Evolutionary conservation across 1,140 invertebrate species (phyloP).

Genomic region (Drosophila leontia): DNA sequence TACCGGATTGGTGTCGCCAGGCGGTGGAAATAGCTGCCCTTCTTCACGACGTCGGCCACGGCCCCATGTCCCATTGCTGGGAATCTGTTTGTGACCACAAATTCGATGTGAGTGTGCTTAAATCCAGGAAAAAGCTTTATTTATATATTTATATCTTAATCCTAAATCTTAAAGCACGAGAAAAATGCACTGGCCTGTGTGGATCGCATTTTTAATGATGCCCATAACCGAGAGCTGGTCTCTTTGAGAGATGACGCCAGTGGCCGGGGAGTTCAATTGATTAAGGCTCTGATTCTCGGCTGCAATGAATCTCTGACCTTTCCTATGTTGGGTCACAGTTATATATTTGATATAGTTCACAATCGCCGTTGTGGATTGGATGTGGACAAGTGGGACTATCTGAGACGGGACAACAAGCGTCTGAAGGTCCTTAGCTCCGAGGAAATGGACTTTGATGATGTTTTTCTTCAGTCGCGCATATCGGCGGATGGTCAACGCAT

Average conservation of each 20-base stretch:
- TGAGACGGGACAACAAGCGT: conserved; percentile 86
- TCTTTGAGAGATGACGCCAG: conserved; percentile 57
- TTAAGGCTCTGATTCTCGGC: conserved; percentile 74
- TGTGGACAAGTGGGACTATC: conserved; percentile 91
- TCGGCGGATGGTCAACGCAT: conserved; percentile 66
- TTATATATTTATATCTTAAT: not conserved
- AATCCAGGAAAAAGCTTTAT: not conserved
- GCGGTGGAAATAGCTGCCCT: conserved; percentile 87
- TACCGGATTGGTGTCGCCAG: conserved; percentile 65
- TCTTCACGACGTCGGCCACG: conserved; percentile 90
- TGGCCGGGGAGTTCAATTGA: conserved; percentile 67
- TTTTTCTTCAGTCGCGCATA: conserved; percentile 64
- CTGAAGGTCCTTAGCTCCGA: conserved; percentile 42
- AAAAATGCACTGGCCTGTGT: conserved; percentile 54
- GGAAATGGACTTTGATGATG: conserved; percentile 66
- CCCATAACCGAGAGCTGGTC: conserved; percentile 26
- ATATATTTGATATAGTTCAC: conserved; percentile 86
- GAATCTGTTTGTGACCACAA: conserved; percentile 80
- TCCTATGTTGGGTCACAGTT: conserved; percentile 58
- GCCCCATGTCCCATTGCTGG: conserved; percentile 89
- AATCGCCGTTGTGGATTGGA: conserved; percentile 89
- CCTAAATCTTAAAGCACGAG: conserved; percentile 53
- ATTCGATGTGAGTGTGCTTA: conserved; percentile 59
- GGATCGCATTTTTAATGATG: conserved; percentile 64
- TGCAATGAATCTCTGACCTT: conserved; percentile 42